Conservation (phyloP, 2,797 vertebrate species). For the Anableps anableps region DNA sequence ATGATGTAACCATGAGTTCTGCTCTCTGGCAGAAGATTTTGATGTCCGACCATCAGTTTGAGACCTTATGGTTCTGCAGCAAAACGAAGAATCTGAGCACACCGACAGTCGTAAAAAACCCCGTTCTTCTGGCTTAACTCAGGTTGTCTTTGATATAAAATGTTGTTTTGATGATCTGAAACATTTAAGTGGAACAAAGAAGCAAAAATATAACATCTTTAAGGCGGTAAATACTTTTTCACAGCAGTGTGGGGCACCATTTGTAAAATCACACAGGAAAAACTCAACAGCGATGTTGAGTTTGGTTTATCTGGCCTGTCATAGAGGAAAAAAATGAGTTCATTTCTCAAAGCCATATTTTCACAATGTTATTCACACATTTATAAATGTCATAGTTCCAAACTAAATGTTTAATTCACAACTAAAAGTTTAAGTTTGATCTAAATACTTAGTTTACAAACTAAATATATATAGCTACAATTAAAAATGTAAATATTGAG, state of each 20-base stretch:
- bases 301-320: neutral
- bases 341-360: neutral
- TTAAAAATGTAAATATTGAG: too few species aligned
- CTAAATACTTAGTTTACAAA: too few species aligned
- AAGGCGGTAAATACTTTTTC: neutral
- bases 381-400: neutral
- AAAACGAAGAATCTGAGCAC: neutral
- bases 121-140: neutral
- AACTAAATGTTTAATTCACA: neutral
- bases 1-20: too few species aligned
- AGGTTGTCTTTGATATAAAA: neutral
- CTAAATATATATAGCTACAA: too few species aligned
- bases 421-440: neutral
- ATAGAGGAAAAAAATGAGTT: neutral
- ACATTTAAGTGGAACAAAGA: neutral
- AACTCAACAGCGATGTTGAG: neutral
- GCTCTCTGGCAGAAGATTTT: too few species aligned
- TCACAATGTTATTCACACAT: neutral
- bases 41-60: too few species aligned
- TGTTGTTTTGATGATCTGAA: neutral
- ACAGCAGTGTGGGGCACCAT: conserved; percentile 1
- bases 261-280: neutral
- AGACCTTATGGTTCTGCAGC: too few species aligned
- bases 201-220: neutral
- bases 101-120: neutral